Conservation (phyloP, 2,888 invertebrate species). For the Tyria jacobaeae region DNA sequence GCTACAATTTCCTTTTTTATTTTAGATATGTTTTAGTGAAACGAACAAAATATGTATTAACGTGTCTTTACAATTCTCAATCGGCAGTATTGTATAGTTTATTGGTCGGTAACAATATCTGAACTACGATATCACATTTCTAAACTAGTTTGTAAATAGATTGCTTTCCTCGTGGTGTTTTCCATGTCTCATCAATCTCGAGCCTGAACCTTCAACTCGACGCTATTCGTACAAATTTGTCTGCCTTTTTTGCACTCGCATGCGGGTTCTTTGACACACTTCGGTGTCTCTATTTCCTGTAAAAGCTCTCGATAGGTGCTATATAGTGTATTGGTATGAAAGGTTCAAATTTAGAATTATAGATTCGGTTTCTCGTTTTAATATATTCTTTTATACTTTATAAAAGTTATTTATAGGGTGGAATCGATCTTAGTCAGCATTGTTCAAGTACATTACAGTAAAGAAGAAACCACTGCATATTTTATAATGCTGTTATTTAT, state of each 20-base stretch:
- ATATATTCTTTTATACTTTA: too few species aligned
- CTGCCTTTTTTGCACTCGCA: slow-evolving; percentile 30
- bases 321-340: background rate
- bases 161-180: slow-evolving; percentile 39
- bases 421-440: too few species aligned
- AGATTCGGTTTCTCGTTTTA: too few species aligned
- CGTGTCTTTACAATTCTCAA: slow-evolving; percentile 19
- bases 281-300: slow-evolving; percentile 24
- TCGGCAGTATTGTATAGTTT: slow-evolving; percentile 27
- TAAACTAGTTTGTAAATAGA: slow-evolving; percentile 29
- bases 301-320: too few species aligned
- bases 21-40: slow-evolving; percentile 26
- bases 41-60: slow-evolving; percentile 22
- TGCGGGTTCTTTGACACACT: slow-evolving; percentile 27
- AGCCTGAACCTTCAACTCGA: slow-evolving; percentile 31
- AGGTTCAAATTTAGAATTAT: too few species aligned
- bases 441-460: too few species aligned
- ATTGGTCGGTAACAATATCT: slow-evolving; percentile 37
- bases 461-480: too few species aligned
- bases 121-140: slow-evolving; percentile 33
- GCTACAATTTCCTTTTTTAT: slow-evolving; percentile 29
- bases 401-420: too few species aligned
- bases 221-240: slow-evolving; percentile 38
- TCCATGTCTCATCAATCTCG: slow-evolving; percentile 40
- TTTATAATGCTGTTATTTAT: too few species aligned